Evolutionary conservation across 1,140 invertebrate species (phyloP), one percentile per base, ranked within the genome.

Genomic region (Bombus terrestris): DNA sequence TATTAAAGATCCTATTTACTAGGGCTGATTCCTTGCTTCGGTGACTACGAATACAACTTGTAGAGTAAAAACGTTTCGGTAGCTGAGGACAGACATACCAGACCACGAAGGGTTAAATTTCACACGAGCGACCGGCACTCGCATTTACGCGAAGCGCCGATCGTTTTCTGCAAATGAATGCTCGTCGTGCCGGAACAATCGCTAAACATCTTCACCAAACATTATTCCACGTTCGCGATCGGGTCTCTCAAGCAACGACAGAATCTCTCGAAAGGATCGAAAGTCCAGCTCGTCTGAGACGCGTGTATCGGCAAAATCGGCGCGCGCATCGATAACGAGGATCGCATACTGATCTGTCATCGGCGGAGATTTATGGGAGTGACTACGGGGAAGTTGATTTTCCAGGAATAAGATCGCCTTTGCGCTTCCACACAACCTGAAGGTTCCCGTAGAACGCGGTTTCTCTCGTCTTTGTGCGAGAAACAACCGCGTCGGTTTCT

Each of bases 261-360:
- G 73, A 39, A 75, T 75, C 73, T 75, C 71, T 37, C 74, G 59
- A 41, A 64, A 28, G 59, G 59, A 41, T 66, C 37, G 35, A 41
- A 62, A 62, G 28, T 41, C 25, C 25, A 39, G 15, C n/a, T 22
- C 43, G n/a, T 39, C 25, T 4, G 75, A n/a, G 59, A n/a, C 37
- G 59, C 69, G 69, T 41, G 71, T 28, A 64, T 57, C 57, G 76
- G 68, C 62, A 80, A n/a, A 73, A 76, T 81, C 41, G 32, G 25
- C 35, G 12, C 53, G 35, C 53, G 64, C 64, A 69, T 80, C 78
- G 78, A 53, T 76, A 89, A 89, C 83, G 43, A 74, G 68, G 47
- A 68, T 59, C 78, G 80, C 80, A 81, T 75, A 88, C 87, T 86
- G 79, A 86, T 82, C 87, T 72, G 81, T 86, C 80, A 86, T 89